A percentile compares a stretch with the other conserved stretches of the same genome.
phyloP scores from a whole-genome alignment of 2,797 vertebrate species.

The Huso huso region DNA sequence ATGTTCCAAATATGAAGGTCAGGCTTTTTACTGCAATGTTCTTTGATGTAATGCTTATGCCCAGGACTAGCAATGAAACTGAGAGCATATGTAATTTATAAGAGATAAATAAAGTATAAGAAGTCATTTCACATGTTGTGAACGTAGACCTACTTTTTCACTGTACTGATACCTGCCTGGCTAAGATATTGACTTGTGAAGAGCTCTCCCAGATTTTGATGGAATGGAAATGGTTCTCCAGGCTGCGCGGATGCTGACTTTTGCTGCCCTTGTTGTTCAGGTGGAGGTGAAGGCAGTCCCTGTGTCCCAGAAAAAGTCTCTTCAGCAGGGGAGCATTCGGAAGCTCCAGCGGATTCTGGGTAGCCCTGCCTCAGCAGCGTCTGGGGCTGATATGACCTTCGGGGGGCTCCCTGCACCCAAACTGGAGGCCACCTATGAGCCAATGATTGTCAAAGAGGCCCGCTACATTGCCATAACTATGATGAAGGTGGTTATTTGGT shows the following conservation, averaged over 20 bases:
- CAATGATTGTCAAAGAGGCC: slow-evolving; percentile 97
- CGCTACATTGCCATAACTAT: slow-evolving; percentile 97
- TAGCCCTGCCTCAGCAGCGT: slow-evolving; percentile 61
- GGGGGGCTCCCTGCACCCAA: slow-evolving; percentile 89
- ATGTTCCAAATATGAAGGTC: slow-evolving; percentile 98
- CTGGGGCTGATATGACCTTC: slow-evolving; percentile 80
- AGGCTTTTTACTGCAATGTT: background rate
- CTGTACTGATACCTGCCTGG: too few relatives aligned
- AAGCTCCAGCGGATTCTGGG: slow-evolving; percentile 83
- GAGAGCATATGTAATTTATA: background rate
- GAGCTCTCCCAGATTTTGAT: too few relatives aligned
- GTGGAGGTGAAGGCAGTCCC: slow-evolving; percentile 98
- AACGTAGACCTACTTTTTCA: too few relatives aligned
- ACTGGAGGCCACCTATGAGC: slow-evolving; percentile 92
- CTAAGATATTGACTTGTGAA: too few relatives aligned
- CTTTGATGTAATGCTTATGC: background rate
- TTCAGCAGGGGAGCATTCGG: slow-evolving; percentile 83
- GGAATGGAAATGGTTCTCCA: background rate
- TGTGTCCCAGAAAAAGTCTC: slow-evolving; percentile 93
- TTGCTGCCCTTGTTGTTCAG: slow-evolving; percentile 42
- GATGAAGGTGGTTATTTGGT: slow-evolving; percentile 82
- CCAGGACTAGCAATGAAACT: background rate
- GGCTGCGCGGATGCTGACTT: background rate
- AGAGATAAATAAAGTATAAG: background rate
- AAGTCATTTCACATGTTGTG: background rate